Evolutionary conservation across 2,888 invertebrate genomes (phyloP), one percentile per base, ranked within the genome.

Genomic region (Pegoplata infirma): DNA sequence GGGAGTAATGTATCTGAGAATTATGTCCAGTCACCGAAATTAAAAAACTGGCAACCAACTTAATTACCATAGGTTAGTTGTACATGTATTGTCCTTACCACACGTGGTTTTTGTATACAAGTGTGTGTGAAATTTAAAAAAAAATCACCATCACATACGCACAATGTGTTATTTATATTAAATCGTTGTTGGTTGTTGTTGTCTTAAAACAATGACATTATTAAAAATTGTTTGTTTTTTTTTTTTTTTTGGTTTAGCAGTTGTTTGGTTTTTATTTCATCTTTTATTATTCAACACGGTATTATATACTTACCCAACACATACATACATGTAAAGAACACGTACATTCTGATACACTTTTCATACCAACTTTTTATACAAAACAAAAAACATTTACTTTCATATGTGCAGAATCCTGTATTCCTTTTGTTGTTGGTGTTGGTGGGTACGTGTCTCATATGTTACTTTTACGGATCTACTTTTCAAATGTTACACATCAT

Each of bases 251-350:
- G 25, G 36, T n/a, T 36, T n/a, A n/a, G 12, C 36, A 10, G 28
- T 67, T 67, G 55, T 56, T 32, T 44, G 51, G 40, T 12, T 47
- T 47, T 67, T 12, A 12, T 64, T 32, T 47, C 28, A 56, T 28
- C 40, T 56, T 56, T 67, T 67, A 56, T 56, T 67, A 67, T 56
- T 67, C 67, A 56, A 32, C 56, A 67, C 28, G 28, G 12, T 56
- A 28, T 32, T 32, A 67, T 44, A 44, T 44, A 25, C 14, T 32
- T 46, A 46, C 21, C n/a, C 19, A 47, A 67, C 10, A 46, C 10
- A n/a, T 25, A 17, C 21, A n/a, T n/a, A n/a, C n/a, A n/a, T n/a
- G n/a, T n/a, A n/a, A n/a, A n/a, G n/a, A n/a, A 17, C 44, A 44
- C 19, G 14, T 28, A n/a, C 12, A n/a, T 28, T 28, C 17, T 4